Evolutionary conservation across 2,888 invertebrate species (phyloP).

Genomic region (Oligia fasciuncula): DNA sequence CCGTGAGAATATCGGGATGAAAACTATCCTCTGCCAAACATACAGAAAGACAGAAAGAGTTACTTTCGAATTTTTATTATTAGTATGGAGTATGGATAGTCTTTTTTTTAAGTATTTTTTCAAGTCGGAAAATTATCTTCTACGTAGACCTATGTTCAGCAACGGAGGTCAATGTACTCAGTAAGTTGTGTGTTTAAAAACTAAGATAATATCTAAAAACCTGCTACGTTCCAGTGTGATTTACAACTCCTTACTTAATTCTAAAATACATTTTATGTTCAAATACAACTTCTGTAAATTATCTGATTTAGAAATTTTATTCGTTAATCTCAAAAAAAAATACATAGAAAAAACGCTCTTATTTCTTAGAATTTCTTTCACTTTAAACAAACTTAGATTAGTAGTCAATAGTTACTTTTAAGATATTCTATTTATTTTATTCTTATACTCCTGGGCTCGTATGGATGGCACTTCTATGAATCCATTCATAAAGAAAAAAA

Average conservation of each 20-base stretch:
- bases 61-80: no score
- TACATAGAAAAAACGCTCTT: neutral
- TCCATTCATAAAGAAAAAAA: conserved; percentile 9
- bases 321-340: neutral
- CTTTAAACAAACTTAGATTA: conserved; percentile 12
- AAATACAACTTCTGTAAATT: neutral
- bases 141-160: neutral
- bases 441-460: neutral
- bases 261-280: neutral
- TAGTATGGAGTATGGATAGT: no score
- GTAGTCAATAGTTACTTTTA: conserved; percentile 6
- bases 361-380: neutral
- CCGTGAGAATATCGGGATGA: no score
- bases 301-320: no score
- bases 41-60: no score
- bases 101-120: no score
- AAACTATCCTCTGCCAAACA: no score
- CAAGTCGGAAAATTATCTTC: no score
- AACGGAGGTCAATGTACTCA: neutral
- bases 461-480: conserved; percentile 10
- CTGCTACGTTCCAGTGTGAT: neutral
- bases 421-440: conserved; percentile 7
- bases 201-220: neutral
- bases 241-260: neutral
- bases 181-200: neutral